A percentile compares a stretch with the other conserved stretches of the same genome.
phyloP scores from a whole-genome alignment of 2,888 invertebrate species.

The Rhopalosiphum nymphaeae region DNA sequence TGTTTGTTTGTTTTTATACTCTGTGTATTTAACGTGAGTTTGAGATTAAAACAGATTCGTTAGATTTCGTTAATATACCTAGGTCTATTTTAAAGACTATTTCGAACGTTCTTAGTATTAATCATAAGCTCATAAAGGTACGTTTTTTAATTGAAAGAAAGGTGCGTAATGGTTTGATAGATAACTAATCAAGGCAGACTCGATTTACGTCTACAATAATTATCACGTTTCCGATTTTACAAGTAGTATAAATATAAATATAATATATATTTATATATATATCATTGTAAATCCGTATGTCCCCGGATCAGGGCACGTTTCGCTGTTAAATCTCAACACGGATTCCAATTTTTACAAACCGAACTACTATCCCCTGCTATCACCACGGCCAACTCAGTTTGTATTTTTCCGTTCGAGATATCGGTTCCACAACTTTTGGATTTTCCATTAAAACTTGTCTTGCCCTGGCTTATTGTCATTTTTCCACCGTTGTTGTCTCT shows the following conservation, averaged over 20 bases:
- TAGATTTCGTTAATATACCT: not conserved
- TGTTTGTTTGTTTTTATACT: not conserved
- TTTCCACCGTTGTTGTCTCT: constrained; percentile 58
- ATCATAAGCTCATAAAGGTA: not conserved
- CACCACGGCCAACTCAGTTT: not conserved
- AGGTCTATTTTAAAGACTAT: not conserved
- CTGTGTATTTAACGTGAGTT: not conserved
- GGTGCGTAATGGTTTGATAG: not conserved
- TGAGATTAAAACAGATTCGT: not conserved
- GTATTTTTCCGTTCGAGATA: constrained; percentile 15
- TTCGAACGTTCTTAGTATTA: not conserved
- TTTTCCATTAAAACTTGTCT: constrained; percentile 64
- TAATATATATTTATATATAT: no score
- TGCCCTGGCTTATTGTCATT: constrained; percentile 56
- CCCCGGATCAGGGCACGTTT: not conserved
- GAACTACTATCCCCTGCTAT: not conserved
- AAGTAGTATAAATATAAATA: not conserved
- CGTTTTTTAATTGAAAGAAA: not conserved
- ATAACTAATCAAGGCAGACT: not conserved
- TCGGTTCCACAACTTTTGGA: constrained; percentile 57
- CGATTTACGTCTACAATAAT: not conserved
- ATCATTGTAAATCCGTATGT: not conserved
- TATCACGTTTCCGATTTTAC: not conserved
- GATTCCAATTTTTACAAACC: not conserved
- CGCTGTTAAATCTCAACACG: not conserved